Evolutionary conservation across 2,797 vertebrate species (phyloP).

Genomic region (Myotis findleyi): DNA sequence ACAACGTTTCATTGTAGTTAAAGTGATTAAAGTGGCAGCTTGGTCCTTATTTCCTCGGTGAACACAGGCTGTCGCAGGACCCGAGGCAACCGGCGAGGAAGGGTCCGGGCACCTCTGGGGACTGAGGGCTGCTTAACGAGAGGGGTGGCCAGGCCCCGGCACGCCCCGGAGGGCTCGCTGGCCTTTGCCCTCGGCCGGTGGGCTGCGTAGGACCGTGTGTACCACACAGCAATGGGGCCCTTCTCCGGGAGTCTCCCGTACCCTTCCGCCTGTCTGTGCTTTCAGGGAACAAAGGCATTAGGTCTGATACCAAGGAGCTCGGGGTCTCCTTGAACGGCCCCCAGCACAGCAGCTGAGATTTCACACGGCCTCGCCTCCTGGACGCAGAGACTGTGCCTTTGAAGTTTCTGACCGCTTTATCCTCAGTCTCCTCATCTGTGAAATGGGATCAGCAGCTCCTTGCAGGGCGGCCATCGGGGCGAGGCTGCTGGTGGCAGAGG

Average conservation of each 20-base stretch:
- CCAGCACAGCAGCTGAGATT: not conserved
- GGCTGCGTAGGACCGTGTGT: not conserved
- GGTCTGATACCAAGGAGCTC: not conserved
- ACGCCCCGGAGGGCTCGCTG: too few relatives aligned
- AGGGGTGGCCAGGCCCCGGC: not conserved
- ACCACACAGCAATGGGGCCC: not conserved
- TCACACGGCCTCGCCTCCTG: fast-evolving
- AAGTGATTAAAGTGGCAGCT: not conserved
- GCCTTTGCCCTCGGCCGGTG: fast-evolving
- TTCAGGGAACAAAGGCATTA: not conserved
- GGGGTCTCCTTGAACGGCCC: not conserved
- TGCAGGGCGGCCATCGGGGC: not conserved
- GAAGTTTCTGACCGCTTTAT: not conserved
- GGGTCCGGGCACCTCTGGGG: fast-evolving
- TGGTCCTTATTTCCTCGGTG: not conserved
- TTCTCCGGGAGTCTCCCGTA: not conserved
- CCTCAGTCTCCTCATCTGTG: not conserved
- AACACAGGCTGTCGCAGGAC: not conserved
- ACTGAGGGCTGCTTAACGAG: not conserved
- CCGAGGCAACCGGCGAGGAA: fast-evolving
- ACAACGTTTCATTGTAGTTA: not conserved
- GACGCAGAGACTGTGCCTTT: not conserved
- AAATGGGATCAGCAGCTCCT: not conserved
- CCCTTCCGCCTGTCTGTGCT: too few relatives aligned
- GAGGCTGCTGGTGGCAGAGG: fast-evolving